A percentile compares a stretch with the other conserved stretches of the same genome.
Conservation (phyloP, 1,140 invertebrate genomes). For the Bombus confusus region DNA sequence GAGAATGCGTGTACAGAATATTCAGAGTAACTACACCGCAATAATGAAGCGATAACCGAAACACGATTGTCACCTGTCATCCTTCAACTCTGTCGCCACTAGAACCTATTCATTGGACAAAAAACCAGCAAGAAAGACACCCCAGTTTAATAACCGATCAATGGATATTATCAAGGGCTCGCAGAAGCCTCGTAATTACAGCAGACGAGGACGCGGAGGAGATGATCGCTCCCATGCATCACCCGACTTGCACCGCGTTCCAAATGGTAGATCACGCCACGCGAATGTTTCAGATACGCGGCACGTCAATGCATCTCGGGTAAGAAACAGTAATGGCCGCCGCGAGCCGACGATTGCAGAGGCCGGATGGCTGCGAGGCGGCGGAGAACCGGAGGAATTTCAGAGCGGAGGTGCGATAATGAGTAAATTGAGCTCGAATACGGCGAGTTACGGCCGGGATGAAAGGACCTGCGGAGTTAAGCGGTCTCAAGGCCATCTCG, state of each 20-base stretch:
- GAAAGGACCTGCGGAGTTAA: slow-evolving; percentile 55
- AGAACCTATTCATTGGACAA: neutral
- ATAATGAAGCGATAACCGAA: neutral
- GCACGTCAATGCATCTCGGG: neutral
- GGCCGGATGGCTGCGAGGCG: slow-evolving; percentile 22
- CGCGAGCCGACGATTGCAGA: slow-evolving; percentile 19
- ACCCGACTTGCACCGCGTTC: neutral
- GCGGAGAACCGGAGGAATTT: slow-evolving; percentile 52
- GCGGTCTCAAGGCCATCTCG: slow-evolving; percentile 52
- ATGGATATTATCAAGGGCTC: neutral
- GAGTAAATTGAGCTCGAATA: slow-evolving; percentile 64
- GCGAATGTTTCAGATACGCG: slow-evolving; percentile 14
- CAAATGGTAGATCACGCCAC: slow-evolving; percentile 30
- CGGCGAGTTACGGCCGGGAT: slow-evolving; percentile 51
- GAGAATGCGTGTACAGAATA: too few species aligned
- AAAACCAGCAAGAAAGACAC: neutral
- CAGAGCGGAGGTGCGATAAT: slow-evolving; percentile 67
- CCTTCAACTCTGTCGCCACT: neutral
- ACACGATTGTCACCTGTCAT: neutral
- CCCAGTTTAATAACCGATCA: neutral
- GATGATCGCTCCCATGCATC: slow-evolving; percentile 39
- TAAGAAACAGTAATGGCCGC: slow-evolving; percentile 41
- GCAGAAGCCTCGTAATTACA: slow-evolving; percentile 1
- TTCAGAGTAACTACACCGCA: too few species aligned
- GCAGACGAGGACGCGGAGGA: neutral